Base-by-base conservation (phyloP, 2,113 vertebrate genomes). In the Macquaria ambigua region DNA sequence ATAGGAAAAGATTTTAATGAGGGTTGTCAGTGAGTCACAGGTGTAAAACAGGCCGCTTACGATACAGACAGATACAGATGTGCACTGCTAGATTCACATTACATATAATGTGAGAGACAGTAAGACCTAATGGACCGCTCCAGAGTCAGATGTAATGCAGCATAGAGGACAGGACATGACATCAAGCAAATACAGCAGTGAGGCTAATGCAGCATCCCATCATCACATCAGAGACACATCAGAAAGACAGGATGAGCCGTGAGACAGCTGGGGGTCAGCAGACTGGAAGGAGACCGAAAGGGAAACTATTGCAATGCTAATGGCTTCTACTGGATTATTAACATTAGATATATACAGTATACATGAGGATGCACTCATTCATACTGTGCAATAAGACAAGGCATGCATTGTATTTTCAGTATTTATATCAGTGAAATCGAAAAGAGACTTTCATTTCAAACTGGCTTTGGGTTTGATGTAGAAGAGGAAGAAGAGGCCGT, bases 141-240 rank as follows among this genome's bases (percentile, higher is more conserved):
- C 64, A 9, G 79, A 84, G 77, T 81, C 83, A 50, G 71, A 85
- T 48, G 74, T 79, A 89, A 85, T 82, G 91, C 84, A 69, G 90
- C 91, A 52, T 85, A 81, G 92, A 91, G 87, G 87, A 88, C 87
- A 80, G 31, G 67, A 77, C 66, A 21, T 25, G 77, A 76, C 86
- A 83, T 79, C 34, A 71, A 53, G 39, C 84, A 76, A 89, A 90
- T 31, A 84, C 66, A 80, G 74, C 88, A 23, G 43, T 37, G 67
- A 71, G 68, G 79, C 88, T 91, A 90, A 91, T 92, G 88, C 88
- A n/a, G 90, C 92, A 41, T 89, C 82, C 21, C 82, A 77, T 79
- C 71, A 62, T 80, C 75, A 34, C 76, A 77, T 75, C 73, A 67
- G 79, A 59, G 69, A 61, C 76, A 43, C 82, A 87, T 89, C 68